Evolutionary conservation across 2,888 invertebrate genomes (phyloP), one percentile per base, ranked within the genome.

Genomic region (Zelleria hepariella): DNA sequence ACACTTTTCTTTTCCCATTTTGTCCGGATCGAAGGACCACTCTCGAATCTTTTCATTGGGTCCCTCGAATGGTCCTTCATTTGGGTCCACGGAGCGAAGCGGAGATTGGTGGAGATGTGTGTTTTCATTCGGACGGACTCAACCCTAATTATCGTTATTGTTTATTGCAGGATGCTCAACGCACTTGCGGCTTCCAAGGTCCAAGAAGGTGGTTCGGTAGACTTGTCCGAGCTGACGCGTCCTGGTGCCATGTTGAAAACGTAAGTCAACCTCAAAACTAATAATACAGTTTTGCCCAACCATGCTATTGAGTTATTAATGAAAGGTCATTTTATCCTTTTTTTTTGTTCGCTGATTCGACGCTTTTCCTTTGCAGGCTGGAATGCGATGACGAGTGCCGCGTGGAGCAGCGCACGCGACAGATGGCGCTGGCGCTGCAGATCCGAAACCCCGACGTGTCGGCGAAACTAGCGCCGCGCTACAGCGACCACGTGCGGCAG

Each of bases 321-420:
- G n/a, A n/a, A n/a, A n/a, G n/a, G n/a, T n/a, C n/a, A n/a, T n/a
- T n/a, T n/a, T n/a, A n/a, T n/a, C n/a, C n/a, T n/a, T n/a, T n/a
- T n/a, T n/a, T n/a, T n/a, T n/a, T n/a, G n/a, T n/a, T n/a, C n/a
- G n/a, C n/a, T n/a, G n/a, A n/a, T n/a, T 7, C 26, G 26, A 26
- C 26, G 26, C 7, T 26, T 26, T 26, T 26, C 7, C 7, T 4
- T 1, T 15, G 15, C 73, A 95, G 95, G 2, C 80, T 98, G 72
- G 96, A 98, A 66, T 99, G 99, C 85, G 96, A 95, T 75, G 96
- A 97, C 65, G 97, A 97, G 69, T 99, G 99, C 80, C 93, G 94
- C 59, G 82, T 94, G 42, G 89, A 95, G 58, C 97, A 98, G 68
- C 93, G 98, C 61, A 98, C 98, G 75, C 92, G 96, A 1, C 93